phyloP scores from a whole-genome alignment of 2,888 invertebrate genomes.

The Argynnis bischoffii region DNA sequence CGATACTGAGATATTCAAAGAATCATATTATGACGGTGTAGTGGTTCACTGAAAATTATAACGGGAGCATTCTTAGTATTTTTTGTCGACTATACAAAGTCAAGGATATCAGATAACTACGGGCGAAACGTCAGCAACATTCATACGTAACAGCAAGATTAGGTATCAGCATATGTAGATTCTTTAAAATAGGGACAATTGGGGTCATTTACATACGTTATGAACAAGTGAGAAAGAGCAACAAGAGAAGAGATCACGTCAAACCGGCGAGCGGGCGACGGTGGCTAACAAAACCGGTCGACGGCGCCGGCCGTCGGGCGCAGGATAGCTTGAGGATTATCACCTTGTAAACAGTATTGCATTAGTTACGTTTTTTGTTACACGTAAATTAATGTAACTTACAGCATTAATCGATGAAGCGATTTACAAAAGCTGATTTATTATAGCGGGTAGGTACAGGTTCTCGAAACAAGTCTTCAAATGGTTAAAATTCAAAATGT shows the following conservation, averaged over 20 bases:
- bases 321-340: slow-evolving; percentile 64
- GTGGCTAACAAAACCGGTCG: slow-evolving; percentile 79
- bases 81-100: slow-evolving; percentile 26
- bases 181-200: slow-evolving; percentile 50
- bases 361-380: slow-evolving; percentile 53
- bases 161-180: slow-evolving; percentile 21
- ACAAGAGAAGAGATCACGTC: slow-evolving; percentile 77
- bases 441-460: slow-evolving; percentile 6
- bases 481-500: no score
- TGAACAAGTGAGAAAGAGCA: slow-evolving; percentile 69
- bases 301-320: slow-evolving; percentile 71
- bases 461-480: background rate
- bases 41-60: slow-evolving; percentile 34
- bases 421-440: slow-evolving; percentile 15
- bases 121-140: slow-evolving; percentile 11
- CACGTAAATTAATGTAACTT: slow-evolving; percentile 31
- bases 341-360: slow-evolving; percentile 79
- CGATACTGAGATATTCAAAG: slow-evolving; percentile 76
- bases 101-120: slow-evolving; percentile 20
- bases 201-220: slow-evolving; percentile 77
- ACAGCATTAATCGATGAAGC: slow-evolving; percentile 25
- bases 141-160: slow-evolving; percentile 27
- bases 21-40: slow-evolving; percentile 55
- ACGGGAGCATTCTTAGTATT: slow-evolving; percentile 28
- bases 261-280: slow-evolving; percentile 74